Evolutionary conservation across 2,113 vertebrate species (phyloP).

Genomic region (Grammomys dolichurus): DNA sequence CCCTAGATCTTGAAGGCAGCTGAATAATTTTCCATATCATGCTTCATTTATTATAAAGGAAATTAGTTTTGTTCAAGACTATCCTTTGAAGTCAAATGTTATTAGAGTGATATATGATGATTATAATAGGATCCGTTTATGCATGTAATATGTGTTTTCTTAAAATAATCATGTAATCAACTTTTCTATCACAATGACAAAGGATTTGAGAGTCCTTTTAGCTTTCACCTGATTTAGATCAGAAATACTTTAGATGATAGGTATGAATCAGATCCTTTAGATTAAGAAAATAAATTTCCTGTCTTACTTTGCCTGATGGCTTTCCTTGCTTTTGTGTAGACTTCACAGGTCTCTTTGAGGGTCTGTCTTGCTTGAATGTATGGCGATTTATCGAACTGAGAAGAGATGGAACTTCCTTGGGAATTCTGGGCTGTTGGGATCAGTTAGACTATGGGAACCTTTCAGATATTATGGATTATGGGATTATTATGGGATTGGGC

Average conservation of each 20-base stretch:
- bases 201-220: constrained; percentile 3
- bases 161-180: constrained; percentile 60
- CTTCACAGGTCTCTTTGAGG: background rate
- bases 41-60: constrained; percentile 63
- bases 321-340: background rate
- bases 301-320: background rate
- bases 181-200: constrained; percentile 52
- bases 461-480: background rate
- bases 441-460: background rate
- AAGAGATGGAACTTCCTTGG: background rate
- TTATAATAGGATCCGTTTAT: constrained; percentile 54
- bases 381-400: background rate
- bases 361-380: background rate
- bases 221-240: background rate
- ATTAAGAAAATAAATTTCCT: background rate
- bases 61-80: constrained; percentile 57
- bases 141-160: constrained; percentile 66
- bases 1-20: constrained; percentile 18
- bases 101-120: constrained; percentile 62
- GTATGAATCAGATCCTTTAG: background rate
- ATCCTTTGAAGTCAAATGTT: constrained; percentile 64
- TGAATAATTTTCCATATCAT: constrained; percentile 46
- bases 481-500: background rate
- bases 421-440: background rate
- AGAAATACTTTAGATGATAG: background rate